A percentile compares a stretch with the other conserved stretches of the same genome.
Evolutionary conservation across 2,797 vertebrate species (phyloP).

Genomic region (Sus cebifrons): DNA sequence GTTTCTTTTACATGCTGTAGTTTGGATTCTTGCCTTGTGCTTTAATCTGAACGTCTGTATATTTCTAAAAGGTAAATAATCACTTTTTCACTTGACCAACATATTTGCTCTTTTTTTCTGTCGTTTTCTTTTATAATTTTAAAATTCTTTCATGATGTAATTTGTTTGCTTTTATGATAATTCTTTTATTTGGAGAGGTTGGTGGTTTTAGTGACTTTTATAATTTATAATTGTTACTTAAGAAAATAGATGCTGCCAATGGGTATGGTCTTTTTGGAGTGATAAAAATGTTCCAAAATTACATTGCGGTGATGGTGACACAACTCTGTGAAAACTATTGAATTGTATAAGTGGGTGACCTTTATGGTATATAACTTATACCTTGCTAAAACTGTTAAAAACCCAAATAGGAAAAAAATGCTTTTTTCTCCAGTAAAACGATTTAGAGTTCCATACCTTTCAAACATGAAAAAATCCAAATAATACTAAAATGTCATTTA

Average conservation of each 20-base stretch:
- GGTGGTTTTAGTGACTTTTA: neutral
- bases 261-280: no score
- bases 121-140: neutral
- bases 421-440: neutral
- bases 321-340: neutral
- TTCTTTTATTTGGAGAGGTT: constrained; percentile 25
- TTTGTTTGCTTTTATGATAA: neutral
- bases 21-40: constrained; percentile 4
- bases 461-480: neutral
- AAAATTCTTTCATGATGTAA: neutral
- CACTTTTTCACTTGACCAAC: neutral
- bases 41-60: neutral
- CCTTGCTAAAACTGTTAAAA: neutral
- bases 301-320: no score
- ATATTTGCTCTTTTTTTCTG: constrained; percentile 6
- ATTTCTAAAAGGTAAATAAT: constrained; percentile 9
- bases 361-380: neutral
- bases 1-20: neutral
- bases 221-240: constrained; percentile 32
- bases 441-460: neutral
- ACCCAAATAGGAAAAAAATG: neutral
- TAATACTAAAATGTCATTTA: neutral
- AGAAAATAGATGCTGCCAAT: neutral
- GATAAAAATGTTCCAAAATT: no score
- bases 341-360: neutral